phyloP scores from a whole-genome alignment of 2,888 invertebrate genomes.

The Protodeltote pygarga region DNA sequence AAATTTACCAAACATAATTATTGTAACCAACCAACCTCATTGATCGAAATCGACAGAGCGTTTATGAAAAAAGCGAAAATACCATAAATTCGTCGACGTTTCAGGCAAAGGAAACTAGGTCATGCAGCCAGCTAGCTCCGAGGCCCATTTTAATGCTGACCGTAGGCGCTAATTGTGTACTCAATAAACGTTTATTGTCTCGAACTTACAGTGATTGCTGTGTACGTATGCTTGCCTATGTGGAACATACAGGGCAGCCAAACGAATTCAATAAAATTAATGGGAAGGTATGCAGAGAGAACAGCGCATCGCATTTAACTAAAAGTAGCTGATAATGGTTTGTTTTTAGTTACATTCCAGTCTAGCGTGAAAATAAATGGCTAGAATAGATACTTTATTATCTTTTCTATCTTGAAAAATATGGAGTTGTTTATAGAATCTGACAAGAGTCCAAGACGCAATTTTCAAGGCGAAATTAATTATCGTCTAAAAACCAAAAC shows the following conservation, averaged over 20 bases:
- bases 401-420: no score
- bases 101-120: conserved; percentile 48
- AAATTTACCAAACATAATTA: conserved; percentile 5
- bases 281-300: no score
- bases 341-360: no score
- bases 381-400: no score
- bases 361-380: no score
- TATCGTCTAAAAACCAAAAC: no score
- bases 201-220: conserved; percentile 52
- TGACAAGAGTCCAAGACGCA: no score
- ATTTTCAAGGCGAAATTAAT: no score
- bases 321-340: no score
- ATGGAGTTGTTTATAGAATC: no score
- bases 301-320: no score
- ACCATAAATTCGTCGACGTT: conserved; percentile 27
- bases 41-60: conserved; percentile 20
- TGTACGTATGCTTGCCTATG: conserved; percentile 28
- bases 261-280: no score
- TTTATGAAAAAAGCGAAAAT: conserved; percentile 27
- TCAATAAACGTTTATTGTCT: conserved; percentile 70
- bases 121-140: conserved; percentile 40
- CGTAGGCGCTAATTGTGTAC: conserved; percentile 67
- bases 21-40: conserved; percentile 15
- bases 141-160: conserved; percentile 49
- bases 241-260: conserved; percentile 35